phyloP scores from a whole-genome alignment of 1,140 invertebrate species.

The Aphaenogaster ashmeadi region DNA sequence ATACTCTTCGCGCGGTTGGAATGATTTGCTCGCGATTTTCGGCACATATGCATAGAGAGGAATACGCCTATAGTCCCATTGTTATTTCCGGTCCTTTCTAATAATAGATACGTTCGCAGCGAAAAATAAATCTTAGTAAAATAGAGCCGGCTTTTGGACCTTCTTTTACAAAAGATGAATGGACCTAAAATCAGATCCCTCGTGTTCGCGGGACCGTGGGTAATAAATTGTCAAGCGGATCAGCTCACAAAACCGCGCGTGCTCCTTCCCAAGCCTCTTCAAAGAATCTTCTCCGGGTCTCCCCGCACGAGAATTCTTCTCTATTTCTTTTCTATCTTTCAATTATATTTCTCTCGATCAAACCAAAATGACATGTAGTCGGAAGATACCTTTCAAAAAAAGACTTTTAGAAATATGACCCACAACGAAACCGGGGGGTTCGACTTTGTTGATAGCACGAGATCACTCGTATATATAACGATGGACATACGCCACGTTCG shows the following conservation, averaged over 20 bases:
- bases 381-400: not conserved
- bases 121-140: slow-evolving; percentile 17
- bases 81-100: not conserved
- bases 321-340: not conserved
- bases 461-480: slow-evolving; percentile 42
- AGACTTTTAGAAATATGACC: slow-evolving; percentile 9
- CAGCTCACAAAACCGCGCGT: not conserved
- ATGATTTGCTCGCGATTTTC: not conserved
- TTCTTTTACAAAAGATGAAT: not conserved
- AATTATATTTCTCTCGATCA: not conserved
- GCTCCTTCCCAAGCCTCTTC: not conserved
- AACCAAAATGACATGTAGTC: not conserved
- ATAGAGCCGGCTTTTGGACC: not conserved
- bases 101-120: not conserved
- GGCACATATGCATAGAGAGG: too few relatives aligned
- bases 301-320: not conserved
- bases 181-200: not conserved
- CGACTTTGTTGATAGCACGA: slow-evolving; percentile 13
- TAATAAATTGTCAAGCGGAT: not conserved
- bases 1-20: not conserved
- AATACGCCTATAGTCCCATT: not conserved
- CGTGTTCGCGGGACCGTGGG: not conserved
- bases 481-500: slow-evolving; percentile 37
- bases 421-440: not conserved
- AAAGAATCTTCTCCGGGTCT: not conserved